A percentile compares a stretch with the other conserved stretches of the same genome.
Conservation (phyloP, 2,113 vertebrate species). For the Glaucomys volans region DNA sequence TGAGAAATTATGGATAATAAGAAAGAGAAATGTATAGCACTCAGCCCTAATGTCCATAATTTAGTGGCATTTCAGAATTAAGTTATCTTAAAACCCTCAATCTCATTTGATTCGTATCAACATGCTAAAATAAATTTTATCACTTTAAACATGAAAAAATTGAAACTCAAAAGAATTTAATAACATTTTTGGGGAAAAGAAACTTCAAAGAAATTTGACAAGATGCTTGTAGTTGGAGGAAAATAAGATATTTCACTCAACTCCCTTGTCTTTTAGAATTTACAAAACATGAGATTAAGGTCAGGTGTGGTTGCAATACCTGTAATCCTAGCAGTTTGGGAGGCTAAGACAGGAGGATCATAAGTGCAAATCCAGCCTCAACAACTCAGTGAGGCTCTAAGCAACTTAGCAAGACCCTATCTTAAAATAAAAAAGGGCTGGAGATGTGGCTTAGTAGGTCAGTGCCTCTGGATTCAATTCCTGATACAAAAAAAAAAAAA, state of each 20-base stretch:
- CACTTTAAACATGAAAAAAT: neutral
- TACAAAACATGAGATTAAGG: neutral
- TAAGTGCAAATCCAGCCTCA: no score
- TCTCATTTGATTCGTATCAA: conserved; percentile 10
- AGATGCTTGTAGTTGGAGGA: neutral
- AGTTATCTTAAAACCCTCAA: conserved; percentile 17
- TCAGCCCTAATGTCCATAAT: neutral
- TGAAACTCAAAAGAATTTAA: neutral
- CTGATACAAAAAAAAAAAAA: no score
- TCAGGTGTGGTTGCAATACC: no score
- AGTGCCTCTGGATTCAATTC: no score
- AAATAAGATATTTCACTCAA: neutral
- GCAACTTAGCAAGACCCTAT: no score
- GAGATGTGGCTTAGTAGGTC: no score
- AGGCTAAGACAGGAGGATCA: no score
- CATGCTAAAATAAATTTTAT: neutral
- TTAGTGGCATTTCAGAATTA: conserved; percentile 32
- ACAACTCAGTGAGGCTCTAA: no score
- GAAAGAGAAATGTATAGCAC: neutral
- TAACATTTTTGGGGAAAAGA: neutral
- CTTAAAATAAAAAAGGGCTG: no score
- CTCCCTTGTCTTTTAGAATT: neutral
- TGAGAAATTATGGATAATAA: neutral
- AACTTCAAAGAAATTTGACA: neutral
- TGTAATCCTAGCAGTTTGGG: no score